Percentiles rank a stretch among this genome's conserved stretches.
Evolutionary conservation across 2,113 vertebrate species (phyloP).

Genomic region (Tychaedon coryphoeus): DNA sequence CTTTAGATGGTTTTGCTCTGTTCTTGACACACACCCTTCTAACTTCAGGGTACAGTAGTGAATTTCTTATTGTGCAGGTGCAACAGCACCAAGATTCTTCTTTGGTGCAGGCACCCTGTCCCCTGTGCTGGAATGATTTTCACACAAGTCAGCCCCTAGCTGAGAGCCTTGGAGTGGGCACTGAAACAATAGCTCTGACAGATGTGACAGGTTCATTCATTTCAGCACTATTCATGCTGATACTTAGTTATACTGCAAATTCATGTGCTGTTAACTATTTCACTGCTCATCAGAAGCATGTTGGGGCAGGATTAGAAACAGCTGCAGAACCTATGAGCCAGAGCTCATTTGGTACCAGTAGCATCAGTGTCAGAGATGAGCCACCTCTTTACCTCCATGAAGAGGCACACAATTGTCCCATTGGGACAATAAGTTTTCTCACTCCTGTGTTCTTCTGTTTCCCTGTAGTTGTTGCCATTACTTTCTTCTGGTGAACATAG

Average conservation of each 20-base stretch:
- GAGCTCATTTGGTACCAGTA: background rate
- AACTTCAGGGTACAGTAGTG: background rate
- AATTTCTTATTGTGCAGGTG: background rate
- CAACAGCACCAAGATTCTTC: background rate
- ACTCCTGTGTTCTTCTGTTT: background rate
- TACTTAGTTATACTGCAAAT: background rate
- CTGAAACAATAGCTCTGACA: background rate
- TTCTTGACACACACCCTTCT: background rate
- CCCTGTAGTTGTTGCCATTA: background rate
- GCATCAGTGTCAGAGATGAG: background rate
- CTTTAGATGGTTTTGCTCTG: background rate
- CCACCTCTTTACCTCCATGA: background rate
- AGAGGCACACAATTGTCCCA: background rate
- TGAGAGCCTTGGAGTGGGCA: background rate
- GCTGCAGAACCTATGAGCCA: background rate
- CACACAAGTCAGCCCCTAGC: background rate
- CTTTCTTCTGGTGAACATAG: background rate
- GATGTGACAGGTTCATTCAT: background rate
- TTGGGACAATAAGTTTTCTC: background rate
- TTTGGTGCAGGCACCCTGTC: background rate
- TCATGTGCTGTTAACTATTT: slow-evolving; percentile 1
- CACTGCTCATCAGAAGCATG: background rate
- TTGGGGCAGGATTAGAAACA: background rate
- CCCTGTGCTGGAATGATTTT: background rate
- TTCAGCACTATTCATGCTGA: background rate